These are phyloP conservation scores for Polypedilum vanderplanki DNA, from an alignment of 1,140 invertebrate species.

Conservation along the genomic window DNA sequence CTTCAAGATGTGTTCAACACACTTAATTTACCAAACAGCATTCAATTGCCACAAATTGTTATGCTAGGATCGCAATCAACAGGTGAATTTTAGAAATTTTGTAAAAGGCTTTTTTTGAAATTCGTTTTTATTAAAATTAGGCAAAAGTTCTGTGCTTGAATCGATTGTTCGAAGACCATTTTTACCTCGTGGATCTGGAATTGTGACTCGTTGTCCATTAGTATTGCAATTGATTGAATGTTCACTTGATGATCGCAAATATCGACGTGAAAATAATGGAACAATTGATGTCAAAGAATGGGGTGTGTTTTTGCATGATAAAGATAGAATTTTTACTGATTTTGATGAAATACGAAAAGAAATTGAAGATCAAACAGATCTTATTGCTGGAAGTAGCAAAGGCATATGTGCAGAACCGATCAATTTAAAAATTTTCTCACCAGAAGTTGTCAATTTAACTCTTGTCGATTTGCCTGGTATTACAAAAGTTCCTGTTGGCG, in stretches of 20 bases:
- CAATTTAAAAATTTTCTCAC: slow-evolving; percentile 75
- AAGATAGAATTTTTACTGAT: not conserved
- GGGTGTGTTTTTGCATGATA: not conserved
- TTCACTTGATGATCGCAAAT: not conserved
- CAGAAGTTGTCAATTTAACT: slow-evolving; percentile 45
- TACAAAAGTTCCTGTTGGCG: slow-evolving; percentile 53
- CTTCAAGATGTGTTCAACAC: not conserved
- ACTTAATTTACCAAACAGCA: not conserved
- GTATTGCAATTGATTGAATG: slow-evolving; percentile 38
- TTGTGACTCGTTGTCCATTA: slow-evolving; percentile 23
- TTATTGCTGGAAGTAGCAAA: slow-evolving; percentile 56
- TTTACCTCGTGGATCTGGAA: slow-evolving; percentile 28
- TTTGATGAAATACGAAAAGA: slow-evolving; percentile 50
- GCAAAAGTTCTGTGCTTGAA: not conserved
- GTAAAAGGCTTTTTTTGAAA: not conserved
- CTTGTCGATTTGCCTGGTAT: slow-evolving; percentile 55
- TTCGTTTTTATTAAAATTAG: not conserved
- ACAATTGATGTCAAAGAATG: not conserved
- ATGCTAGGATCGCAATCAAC: not conserved
- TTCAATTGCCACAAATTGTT: not conserved
- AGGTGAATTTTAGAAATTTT: not conserved
- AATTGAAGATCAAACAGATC: slow-evolving; percentile 75
- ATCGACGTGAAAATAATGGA: not conserved
- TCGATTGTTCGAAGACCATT: not conserved
- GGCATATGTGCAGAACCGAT: slow-evolving; percentile 45